phyloP scores from a whole-genome alignment of 2,797 vertebrate species.

The Cuculus canorus region DNA sequence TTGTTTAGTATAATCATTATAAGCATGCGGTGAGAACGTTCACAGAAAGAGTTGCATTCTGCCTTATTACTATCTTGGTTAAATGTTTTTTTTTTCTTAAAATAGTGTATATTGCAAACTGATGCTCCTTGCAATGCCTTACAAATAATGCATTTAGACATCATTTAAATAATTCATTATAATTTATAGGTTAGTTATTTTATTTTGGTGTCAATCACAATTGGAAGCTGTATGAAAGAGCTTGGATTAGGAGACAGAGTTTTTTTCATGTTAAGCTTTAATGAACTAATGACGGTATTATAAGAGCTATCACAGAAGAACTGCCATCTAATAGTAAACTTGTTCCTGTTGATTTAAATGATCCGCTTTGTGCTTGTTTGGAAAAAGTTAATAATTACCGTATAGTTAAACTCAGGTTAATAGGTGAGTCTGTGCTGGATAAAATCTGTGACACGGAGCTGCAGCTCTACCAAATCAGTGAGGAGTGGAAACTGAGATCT shows the following conservation, averaged over 20 bases:
- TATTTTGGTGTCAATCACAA: constrained; percentile 62
- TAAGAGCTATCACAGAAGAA: constrained; percentile 1
- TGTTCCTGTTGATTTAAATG: constrained; percentile 5
- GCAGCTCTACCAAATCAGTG: background rate
- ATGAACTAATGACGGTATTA: background rate
- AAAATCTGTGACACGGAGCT: background rate
- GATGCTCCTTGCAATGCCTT: background rate
- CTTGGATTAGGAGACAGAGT: constrained; percentile 3
- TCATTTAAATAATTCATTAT: background rate
- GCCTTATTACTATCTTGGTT: background rate
- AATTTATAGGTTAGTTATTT: constrained; percentile 56
- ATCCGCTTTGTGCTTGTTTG: background rate
- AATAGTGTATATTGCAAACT: background rate
- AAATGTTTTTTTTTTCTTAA: constrained; percentile 30
- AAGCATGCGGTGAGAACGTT: background rate
- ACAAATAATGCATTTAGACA: constrained; percentile 11
- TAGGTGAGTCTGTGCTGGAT: background rate
- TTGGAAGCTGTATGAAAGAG: constrained; percentile 2
- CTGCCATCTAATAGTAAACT: background rate
- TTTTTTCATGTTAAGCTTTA: constrained; percentile 35
- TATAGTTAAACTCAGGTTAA: background rate
- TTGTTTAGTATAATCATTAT: background rate
- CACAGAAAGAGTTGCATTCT: background rate
- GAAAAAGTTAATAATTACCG: constrained; percentile 10
- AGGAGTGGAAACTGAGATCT: background rate